phyloP scores from a whole-genome alignment of 2,113 vertebrate species.

The Ailuropoda melanoleuca region DNA sequence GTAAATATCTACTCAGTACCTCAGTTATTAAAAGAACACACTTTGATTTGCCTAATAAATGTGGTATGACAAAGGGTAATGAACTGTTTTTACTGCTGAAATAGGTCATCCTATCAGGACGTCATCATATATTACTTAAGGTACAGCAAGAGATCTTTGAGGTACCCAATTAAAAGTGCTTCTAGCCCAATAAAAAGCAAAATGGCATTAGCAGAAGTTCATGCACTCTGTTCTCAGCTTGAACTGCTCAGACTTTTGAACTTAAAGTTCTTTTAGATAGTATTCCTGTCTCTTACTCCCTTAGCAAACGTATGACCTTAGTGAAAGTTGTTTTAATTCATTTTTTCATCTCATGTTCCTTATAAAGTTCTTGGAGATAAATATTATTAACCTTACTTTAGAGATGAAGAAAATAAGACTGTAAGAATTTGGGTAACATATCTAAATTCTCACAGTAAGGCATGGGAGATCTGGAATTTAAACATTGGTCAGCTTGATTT shows the following conservation, averaged over 20 bases:
- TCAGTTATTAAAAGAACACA: background rate
- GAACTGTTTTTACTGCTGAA: background rate
- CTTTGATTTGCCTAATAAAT: background rate
- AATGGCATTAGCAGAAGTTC: background rate
- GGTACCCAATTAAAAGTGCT: background rate
- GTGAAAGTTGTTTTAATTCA: background rate
- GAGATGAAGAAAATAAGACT: background rate
- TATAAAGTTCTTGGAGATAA: background rate
- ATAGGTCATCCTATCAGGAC: background rate
- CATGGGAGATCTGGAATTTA: background rate
- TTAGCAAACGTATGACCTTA: background rate
- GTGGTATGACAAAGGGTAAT: background rate
- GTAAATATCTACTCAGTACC: background rate
- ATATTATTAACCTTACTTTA: background rate
- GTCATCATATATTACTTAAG: background rate
- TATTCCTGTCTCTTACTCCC: background rate
- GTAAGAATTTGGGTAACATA: background rate
- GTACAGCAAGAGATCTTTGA: background rate
- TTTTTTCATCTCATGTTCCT: background rate
- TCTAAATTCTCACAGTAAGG: background rate
- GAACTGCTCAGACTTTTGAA: background rate
- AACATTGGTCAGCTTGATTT: background rate
- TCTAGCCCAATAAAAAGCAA: background rate
- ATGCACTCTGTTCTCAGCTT: background rate
- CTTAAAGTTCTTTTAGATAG: background rate